Conservation (phyloP, 2,113 vertebrate species). For the Centropristis striata region DNA sequence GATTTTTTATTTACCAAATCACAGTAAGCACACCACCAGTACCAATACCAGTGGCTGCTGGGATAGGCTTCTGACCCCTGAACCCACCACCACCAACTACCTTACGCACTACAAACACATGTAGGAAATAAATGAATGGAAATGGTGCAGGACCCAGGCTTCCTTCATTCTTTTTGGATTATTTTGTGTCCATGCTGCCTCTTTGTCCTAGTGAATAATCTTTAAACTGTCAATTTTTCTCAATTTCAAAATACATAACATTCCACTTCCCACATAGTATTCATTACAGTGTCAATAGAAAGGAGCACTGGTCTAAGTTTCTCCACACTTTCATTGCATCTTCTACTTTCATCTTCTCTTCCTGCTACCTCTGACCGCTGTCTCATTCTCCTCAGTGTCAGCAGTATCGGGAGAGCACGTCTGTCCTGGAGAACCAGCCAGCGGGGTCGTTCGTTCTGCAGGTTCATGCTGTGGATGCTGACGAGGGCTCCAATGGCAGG, state of each 20-base stretch:
- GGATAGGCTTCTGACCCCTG: not conserved
- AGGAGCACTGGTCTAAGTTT: slow-evolving; percentile 12
- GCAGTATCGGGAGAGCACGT: slow-evolving; percentile 88
- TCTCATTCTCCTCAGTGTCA: slow-evolving; percentile 85
- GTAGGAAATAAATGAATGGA: not conserved
- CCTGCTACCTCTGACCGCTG: not conserved
- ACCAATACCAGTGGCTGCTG: not conserved
- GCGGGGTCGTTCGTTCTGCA: slow-evolving; percentile 89
- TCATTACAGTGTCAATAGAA: slow-evolving; percentile 4
- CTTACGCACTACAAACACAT: not conserved
- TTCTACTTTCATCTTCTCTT: not conserved
- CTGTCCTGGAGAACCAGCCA: slow-evolving; percentile 92
- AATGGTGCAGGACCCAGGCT: not conserved
- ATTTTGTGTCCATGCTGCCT: not conserved
- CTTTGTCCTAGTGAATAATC: slow-evolving; percentile 12
- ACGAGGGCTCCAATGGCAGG: slow-evolving; percentile 90
- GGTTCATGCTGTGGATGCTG: slow-evolving; percentile 90
- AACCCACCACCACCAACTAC: not conserved
- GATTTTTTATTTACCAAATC: slow-evolving; percentile 9
- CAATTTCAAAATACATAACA: slow-evolving; percentile 15
- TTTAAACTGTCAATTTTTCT: not conserved
- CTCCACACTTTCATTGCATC: not conserved
- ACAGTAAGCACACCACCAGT: not conserved
- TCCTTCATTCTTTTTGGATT: not conserved
- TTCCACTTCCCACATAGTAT: slow-evolving; percentile 23